Evolutionary conservation across 2,797 vertebrate genomes (phyloP), one percentile per base, ranked within the genome.

Genomic region (Pseudochaenichthys georgianus): DNA sequence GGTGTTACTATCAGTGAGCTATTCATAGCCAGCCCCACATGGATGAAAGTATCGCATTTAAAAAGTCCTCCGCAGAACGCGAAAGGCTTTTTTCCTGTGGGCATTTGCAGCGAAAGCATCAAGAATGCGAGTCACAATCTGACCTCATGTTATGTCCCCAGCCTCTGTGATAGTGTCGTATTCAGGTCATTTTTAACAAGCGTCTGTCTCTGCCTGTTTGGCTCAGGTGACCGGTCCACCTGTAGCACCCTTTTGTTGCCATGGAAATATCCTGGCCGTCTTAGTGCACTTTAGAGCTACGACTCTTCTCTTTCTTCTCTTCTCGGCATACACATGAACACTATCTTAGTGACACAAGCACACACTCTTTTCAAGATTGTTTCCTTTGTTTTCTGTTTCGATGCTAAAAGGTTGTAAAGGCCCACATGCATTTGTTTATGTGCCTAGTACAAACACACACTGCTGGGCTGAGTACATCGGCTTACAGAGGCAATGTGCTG

Each of bases 161-260:
- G 88, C 70, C 90, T 87, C 83, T 90, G 82, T 92, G 83, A 89
- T 87, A 43, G 82, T 89, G 91, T 92, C 87, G 80, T 90, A 93
- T 93, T 90, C 84, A 91, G 92, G 92, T 93, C 91, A 90, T 91
- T 92, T 94, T 93, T 94, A 93, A 93, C 92, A 93, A 93, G 92
- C 84, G 69, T 88, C 91, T 91, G 88, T 89, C 92, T 92, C 84
- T 85, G 85, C 82, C 81, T 76, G 87, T 93, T 90, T 92, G 91
- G 87, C 89, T 93, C 91, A 92, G 91, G 90, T 91, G 90, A 92
- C 86, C 62, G 2, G 73, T 88, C 87, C 92, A 94, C 93, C 94
- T 94, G 89, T 93, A 90, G 82, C 85, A 88, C 82, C 79, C 79
- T 71, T 86, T 86, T 87, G 92, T 94, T 94, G 88, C 92, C 88